Conservation (phyloP, 92 coral and sea anemone species). For the Heteractis magnifica region DNA sequence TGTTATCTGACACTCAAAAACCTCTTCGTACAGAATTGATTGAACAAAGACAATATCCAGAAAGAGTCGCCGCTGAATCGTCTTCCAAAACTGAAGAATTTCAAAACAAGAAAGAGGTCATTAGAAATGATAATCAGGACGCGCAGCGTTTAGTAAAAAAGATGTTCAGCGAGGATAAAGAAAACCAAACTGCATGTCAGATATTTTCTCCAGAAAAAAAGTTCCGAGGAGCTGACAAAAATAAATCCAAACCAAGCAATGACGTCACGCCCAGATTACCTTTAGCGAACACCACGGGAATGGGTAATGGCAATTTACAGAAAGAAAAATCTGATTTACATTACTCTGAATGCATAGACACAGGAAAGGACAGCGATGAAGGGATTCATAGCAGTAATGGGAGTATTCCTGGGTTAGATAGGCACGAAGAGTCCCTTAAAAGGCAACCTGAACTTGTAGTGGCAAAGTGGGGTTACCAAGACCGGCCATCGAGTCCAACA, state of each 20-base stretch:
- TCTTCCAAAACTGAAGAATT: background rate
- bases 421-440: background rate
- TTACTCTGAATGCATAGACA: background rate
- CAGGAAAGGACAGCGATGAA: background rate
- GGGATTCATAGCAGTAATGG: constrained; percentile 5
- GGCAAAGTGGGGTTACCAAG: constrained; percentile 33
- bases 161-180: background rate
- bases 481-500: constrained; percentile 24
- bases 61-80: background rate
- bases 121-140: background rate
- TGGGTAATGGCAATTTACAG: background rate
- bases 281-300: background rate
- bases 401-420: background rate
- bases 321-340: background rate
- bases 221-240: background rate
- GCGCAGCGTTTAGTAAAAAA: background rate
- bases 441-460: constrained; percentile 17
- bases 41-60: background rate
- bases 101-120: background rate
- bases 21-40: background rate
- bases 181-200: background rate
- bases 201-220: background rate
- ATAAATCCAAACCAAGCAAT: background rate
- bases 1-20: background rate
- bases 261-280: background rate